These are phyloP conservation scores for Battus philenor DNA, from an alignment of 1,140 invertebrate species.

Conservation along the genomic window DNA sequence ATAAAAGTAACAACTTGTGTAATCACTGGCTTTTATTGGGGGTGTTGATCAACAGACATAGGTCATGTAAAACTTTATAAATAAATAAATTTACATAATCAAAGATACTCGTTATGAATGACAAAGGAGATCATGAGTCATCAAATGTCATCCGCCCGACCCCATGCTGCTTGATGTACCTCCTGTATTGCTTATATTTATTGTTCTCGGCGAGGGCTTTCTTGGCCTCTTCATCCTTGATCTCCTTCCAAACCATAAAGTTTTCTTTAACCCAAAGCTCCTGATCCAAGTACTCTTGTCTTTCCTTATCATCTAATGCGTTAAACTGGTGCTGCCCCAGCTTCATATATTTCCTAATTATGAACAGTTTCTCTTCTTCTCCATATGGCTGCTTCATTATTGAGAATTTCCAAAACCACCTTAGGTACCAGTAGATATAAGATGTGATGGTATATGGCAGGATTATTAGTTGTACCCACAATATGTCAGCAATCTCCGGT, in stretches of 20 bases:
- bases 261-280: conserved; percentile 90
- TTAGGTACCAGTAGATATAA: conserved; percentile 85
- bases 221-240: conserved; percentile 89
- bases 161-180: conserved; percentile 89
- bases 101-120: conserved; percentile 1
- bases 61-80: conserved; percentile 15
- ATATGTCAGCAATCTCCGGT: conserved; percentile 83
- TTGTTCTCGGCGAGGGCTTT: conserved; percentile 86
- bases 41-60: conserved; percentile 19
- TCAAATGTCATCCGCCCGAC: conserved; percentile 87
- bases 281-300: conserved; percentile 82
- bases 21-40: conserved; percentile 48
- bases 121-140: conserved; percentile 77
- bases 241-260: conserved; percentile 86
- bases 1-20: conserved; percentile 67
- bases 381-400: conserved; percentile 87
- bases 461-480: conserved; percentile 89
- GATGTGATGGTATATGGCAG: conserved; percentile 83
- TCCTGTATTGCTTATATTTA: conserved; percentile 85
- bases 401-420: conserved; percentile 88
- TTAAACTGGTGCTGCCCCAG: conserved; percentile 82
- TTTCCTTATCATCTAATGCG: conserved; percentile 84
- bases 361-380: conserved; percentile 88
- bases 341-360: conserved; percentile 87
- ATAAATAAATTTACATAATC: conserved; percentile 8